Percentiles rank a stretch among this genome's conserved stretches.
Evolutionary conservation across 2,113 vertebrate species (phyloP).

Genomic region (Polyodon spathula): DNA sequence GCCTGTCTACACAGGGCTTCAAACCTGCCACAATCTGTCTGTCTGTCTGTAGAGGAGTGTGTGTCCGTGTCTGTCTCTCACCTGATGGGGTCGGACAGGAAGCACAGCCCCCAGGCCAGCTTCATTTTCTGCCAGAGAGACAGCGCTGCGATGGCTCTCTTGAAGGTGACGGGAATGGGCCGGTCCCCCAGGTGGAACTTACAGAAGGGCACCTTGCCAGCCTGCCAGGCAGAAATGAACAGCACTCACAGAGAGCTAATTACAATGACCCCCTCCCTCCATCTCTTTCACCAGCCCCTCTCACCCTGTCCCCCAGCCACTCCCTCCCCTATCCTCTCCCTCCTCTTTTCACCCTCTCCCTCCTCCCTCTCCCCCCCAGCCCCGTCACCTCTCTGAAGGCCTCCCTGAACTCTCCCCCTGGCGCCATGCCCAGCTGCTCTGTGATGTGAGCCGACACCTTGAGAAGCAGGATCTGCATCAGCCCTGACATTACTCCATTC

Average conservation of each 20-base stretch:
- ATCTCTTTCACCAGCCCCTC: too few relatives aligned
- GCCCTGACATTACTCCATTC: constrained; percentile 93
- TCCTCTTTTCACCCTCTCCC: too few relatives aligned
- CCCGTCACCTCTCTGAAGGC: constrained; percentile 84
- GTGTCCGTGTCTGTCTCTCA: too few relatives aligned
- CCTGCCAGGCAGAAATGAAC: constrained; percentile 49
- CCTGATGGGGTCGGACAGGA: constrained; percentile 97
- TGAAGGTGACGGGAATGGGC: constrained; percentile 94
- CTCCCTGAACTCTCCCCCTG: constrained; percentile 93
- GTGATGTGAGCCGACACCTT: constrained; percentile 98
- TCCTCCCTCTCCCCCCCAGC: too few relatives aligned
- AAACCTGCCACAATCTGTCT: too few relatives aligned
- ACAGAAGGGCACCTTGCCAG: constrained; percentile 91
- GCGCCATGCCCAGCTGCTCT: constrained; percentile 93
- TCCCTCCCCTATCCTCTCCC: too few relatives aligned
- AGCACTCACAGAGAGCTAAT: accelerated
- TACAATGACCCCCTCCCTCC: neutral
- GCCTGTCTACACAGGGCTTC: too few relatives aligned
- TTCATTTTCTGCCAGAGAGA: constrained; percentile 95
- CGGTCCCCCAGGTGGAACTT: constrained; percentile 95
- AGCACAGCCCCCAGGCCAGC: constrained; percentile 92
- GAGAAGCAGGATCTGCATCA: constrained; percentile 96
- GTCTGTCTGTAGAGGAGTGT: too few relatives aligned
- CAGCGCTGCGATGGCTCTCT: constrained; percentile 90
- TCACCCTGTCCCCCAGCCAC: too few relatives aligned